Evolutionary conservation across 2,113 vertebrate species (phyloP).

Genomic region (Microtus ochrogaster): DNA sequence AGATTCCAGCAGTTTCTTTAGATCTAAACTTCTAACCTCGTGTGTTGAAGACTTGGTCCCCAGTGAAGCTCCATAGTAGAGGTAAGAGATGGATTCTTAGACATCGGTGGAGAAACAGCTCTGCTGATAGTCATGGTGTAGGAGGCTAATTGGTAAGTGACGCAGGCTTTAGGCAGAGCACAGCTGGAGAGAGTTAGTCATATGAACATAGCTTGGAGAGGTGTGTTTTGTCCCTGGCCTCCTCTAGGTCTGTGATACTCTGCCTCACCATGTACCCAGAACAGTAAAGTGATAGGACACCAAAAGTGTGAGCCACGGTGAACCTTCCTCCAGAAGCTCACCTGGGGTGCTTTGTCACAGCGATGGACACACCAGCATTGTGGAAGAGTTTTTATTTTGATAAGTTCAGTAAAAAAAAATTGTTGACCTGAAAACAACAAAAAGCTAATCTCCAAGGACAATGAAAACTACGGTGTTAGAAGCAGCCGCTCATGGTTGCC

Average conservation of each 20-base stretch:
- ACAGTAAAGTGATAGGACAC: not conserved
- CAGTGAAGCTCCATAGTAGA: not conserved
- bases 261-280: not conserved
- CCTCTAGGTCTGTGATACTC: not conserved
- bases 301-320: not conserved
- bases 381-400: slow-evolving; percentile 86
- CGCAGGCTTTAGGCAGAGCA: not conserved
- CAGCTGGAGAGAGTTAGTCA: not conserved
- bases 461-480: not conserved
- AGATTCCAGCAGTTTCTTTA: not conserved
- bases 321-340: not conserved
- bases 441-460: not conserved
- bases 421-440: slow-evolving; percentile 80
- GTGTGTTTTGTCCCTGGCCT: not conserved
- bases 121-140: not conserved
- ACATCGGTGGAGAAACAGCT: not conserved
- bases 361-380: slow-evolving; percentile 42
- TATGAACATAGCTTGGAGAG: not conserved
- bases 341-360: not conserved
- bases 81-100: too few species aligned
- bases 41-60: not conserved
- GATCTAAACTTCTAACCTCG: not conserved
- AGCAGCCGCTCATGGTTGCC: not conserved
- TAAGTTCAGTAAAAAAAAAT: slow-evolving; percentile 84
- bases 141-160: not conserved